Evolutionary conservation across 2,113 vertebrate species (phyloP).

Genomic region (Eidolon helvum): DNA sequence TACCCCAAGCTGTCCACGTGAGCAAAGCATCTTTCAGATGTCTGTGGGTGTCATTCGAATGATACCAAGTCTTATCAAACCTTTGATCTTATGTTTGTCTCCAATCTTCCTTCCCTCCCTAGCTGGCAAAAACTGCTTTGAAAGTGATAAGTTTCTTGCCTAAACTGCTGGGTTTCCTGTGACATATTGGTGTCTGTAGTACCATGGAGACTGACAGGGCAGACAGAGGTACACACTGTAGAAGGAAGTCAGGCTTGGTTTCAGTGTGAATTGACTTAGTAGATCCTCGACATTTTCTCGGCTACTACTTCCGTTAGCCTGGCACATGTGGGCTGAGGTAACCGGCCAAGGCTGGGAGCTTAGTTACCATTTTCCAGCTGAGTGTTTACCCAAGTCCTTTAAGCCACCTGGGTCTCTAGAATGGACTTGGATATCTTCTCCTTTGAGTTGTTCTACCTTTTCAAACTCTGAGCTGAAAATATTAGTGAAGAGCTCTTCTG

Average conservation of each 20-base stretch:
- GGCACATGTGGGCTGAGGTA: background rate
- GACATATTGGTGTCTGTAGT: background rate
- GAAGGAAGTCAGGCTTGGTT: background rate
- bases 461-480: background rate
- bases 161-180: background rate
- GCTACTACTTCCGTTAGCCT: background rate
- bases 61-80: background rate
- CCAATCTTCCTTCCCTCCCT: background rate
- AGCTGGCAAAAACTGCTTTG: background rate
- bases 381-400: constrained; percentile 2
- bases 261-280: background rate
- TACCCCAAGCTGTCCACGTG: background rate
- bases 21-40: background rate
- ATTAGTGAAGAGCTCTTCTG: background rate
- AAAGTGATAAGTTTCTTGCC: background rate
- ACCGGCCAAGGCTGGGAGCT: background rate
- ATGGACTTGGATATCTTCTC: background rate
- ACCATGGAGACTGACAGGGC: background rate
- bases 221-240: background rate
- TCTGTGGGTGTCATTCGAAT: background rate
- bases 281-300: background rate
- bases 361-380: background rate
- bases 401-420: background rate
- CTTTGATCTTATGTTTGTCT: background rate
- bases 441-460: constrained; percentile 17